Evolutionary conservation across 2,888 invertebrate genomes (phyloP), one percentile per base, ranked within the genome.

Genomic region (Entomobrya proxima): DNA sequence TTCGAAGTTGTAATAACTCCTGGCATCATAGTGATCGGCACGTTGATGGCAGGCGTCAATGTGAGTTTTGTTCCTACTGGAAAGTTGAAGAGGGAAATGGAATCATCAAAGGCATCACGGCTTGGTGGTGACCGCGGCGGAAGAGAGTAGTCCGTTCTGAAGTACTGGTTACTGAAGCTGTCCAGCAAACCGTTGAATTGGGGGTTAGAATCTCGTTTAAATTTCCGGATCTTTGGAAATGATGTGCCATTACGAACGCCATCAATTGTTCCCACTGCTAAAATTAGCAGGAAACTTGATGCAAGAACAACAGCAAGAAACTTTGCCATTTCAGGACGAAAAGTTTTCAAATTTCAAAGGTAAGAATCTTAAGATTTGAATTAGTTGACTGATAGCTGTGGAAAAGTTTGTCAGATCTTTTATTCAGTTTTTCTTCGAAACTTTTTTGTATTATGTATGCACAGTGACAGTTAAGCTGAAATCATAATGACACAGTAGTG

Each of bases 1-100:
- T 44, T 40, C 40, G n/a, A 2, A 2, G 15, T 11, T 24, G 52
- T 11, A 52, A n/a, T 52, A 3, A 27, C 40, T 11, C 40, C 40
- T 24, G 4, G 1, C 11, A 74, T 30, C 15, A 64, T 67, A 44
- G 9, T 11, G 0, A 87, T 21, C 2, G 86, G 86, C 27, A 84
- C 35, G 15, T 13, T 52, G 6, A 87, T 30, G 1, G 18, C 5
- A 9, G 86, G 86, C 4, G 64, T 58, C 6, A 87, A n/a, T 9
- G 44, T 69, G 21, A 87, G 2, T 24, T 52, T 69, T 5, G 80
- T 67, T 27, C 80, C 80, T 0, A n/a, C 55, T 0, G 84, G 86
- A 24, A 83, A 18, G 0, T 24, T 27, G 30, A 80, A 35, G 11
- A 21, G 11, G 15, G 15, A 7, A 74, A 44, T 24, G 21, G 24